These are phyloP conservation scores for Actinia equina DNA, from an alignment of 64 coral and sea anemone genomes.

Conservation along the genomic window DNA sequence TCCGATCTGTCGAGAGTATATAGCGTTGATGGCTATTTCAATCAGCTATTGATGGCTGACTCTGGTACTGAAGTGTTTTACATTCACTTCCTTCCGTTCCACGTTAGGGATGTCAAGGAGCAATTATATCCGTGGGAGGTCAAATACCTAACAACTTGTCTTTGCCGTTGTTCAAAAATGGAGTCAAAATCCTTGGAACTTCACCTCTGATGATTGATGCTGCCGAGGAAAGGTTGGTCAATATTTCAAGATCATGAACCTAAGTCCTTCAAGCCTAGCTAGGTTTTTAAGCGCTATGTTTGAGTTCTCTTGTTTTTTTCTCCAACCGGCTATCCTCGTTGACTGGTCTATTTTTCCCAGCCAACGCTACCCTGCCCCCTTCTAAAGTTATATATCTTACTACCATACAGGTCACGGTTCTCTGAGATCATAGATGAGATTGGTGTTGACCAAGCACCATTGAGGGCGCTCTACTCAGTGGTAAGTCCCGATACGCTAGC, in stretches of 20 bases:
- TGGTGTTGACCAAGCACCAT: constrained; percentile 84
- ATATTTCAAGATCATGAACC: background rate
- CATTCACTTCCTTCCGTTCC: background rate
- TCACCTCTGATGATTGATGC: constrained; percentile 91
- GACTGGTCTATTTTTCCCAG: too few relatives aligned
- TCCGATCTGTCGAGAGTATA: too few relatives aligned
- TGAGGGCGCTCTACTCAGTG: constrained; percentile 85
- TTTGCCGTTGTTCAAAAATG: constrained; percentile 77
- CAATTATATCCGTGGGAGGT: constrained; percentile 87
- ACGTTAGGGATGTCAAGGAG: constrained; percentile 67
- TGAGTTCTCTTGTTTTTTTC: too few relatives aligned
- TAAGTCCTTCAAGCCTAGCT: too few relatives aligned
- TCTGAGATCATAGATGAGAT: constrained; percentile 95
- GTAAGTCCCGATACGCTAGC: constrained; percentile 30
- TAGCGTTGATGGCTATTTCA: too few relatives aligned
- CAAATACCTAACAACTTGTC: constrained; percentile 98
- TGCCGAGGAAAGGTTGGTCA: constrained; percentile 92
- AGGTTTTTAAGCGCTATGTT: background rate
- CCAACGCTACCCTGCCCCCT: too few relatives aligned
- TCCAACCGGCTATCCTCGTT: too few relatives aligned
- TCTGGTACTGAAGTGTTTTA: background rate
- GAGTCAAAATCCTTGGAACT: constrained; percentile 88
- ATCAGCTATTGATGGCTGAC: too few relatives aligned
- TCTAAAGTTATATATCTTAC: background rate
- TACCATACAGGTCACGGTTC: constrained; percentile 67